Base-by-base conservation (phyloP, 2,113 vertebrate genomes). In the Ictalurus furcatus region DNA sequence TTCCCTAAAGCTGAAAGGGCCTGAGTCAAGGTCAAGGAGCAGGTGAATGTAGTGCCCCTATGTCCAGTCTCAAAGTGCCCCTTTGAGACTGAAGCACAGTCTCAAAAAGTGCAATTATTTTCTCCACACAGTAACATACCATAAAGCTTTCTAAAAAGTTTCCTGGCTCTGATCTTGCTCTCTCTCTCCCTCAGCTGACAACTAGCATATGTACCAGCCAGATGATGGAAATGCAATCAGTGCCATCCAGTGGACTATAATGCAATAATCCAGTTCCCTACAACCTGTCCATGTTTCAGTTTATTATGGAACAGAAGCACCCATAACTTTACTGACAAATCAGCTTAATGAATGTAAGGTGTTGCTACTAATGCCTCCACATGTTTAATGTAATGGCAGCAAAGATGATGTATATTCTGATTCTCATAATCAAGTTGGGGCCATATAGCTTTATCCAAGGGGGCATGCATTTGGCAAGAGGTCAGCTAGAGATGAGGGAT, bases 1-100 rank as follows among this genome's bases (percentile, higher is more conserved):
- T 87, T 92, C 92, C 89, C 80, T 65, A 48, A 92, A 91, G 87
- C 84, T 93, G 91, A 94, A 94, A 94, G 86, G 88, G 88, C 85
- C 19, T 30, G 74, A 93, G 94, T 94, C 94, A 94, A 93, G 94
- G 94, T 94, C 93, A 94, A 88, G 86, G 86, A 94, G 92, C 95
- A 95, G 93, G 93, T 94, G 93, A 92, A 89, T 61, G 65, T 87
- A 59, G 58, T 84, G 89, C 90, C 91, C 93, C 88, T 89, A 37
- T 63, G 89, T 89, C 92, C 92, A 92, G n/a, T n/a, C n/a, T n/a
- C n/a, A n/a, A n/a, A n/a, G n/a, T n/a, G n/a, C n/a, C n/a, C n/a
- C n/a, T n/a, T n/a, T n/a, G n/a, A n/a, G n/a, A 90, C 91, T 90
- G 92, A 84, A 83, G 71, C 80, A 88, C 73, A 88, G 80, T 91